These are phyloP conservation scores for Coenonympha glycerion DNA, from an alignment of 2,888 invertebrate species.

Conservation along the genomic window DNA sequence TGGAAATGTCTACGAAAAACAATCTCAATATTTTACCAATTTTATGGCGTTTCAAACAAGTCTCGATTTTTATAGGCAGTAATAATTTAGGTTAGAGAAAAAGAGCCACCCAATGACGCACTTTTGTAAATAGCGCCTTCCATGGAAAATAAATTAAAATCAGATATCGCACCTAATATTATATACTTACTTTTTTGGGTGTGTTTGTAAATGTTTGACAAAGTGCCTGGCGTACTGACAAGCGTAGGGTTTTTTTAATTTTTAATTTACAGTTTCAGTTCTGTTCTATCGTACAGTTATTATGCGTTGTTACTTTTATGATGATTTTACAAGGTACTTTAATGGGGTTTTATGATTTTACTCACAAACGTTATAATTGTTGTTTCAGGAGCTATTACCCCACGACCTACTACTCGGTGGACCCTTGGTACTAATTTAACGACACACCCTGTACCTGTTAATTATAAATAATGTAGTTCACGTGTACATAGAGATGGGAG, in stretches of 20 bases:
- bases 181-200: too few relatives aligned
- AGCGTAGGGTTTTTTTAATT: too few relatives aligned
- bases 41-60: slow-evolving; percentile 13
- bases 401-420: slow-evolving; percentile 30
- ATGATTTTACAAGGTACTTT: too few relatives aligned
- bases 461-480: slow-evolving; percentile 7
- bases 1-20: slow-evolving; percentile 1
- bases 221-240: too few relatives aligned
- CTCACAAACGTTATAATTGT: slow-evolving; percentile 5
- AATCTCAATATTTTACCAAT: slow-evolving; percentile 10
- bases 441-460: background rate
- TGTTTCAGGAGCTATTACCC: slow-evolving; percentile 38
- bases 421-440: slow-evolving; percentile 33
- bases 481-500: slow-evolving; percentile 20
- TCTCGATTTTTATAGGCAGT: slow-evolving; percentile 4
- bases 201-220: too few relatives aligned
- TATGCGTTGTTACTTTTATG: too few relatives aligned
- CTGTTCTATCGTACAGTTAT: too few relatives aligned
- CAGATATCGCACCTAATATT: too few relatives aligned
- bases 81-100: slow-evolving; percentile 6
- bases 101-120: slow-evolving; percentile 1
- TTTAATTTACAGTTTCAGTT: too few relatives aligned
- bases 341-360: too few relatives aligned
- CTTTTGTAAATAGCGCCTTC: slow-evolving; percentile 4
- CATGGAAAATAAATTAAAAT: too few relatives aligned